Percentiles rank a stretch among this genome's conserved stretches.
phyloP scores from a whole-genome alignment of 2,113 vertebrate genomes.

The Oreotragus oreotragus region DNA sequence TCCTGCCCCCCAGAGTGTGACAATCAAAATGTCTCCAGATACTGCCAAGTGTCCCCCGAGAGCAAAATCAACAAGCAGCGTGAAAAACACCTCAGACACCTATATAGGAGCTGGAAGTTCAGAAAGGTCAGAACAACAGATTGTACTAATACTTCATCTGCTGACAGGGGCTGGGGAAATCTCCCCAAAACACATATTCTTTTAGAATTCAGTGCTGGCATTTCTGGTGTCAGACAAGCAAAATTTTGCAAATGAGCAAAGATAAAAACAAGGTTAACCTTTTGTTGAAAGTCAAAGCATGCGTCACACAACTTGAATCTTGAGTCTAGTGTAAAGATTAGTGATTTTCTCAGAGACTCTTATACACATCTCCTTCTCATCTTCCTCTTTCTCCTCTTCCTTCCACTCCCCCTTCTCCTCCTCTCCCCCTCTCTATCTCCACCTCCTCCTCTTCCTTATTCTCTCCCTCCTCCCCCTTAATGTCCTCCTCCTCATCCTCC shows the following conservation, averaged over 20 bases:
- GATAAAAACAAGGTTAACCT: background rate
- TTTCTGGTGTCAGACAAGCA: background rate
- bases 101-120: background rate
- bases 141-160: background rate
- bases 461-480: background rate
- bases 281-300: background rate
- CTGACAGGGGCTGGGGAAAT: background rate
- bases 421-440: background rate
- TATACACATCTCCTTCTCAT: background rate
- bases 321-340: background rate
- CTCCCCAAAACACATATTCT: background rate
- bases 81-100: background rate
- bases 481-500: background rate
- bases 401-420: background rate
- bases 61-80: background rate
- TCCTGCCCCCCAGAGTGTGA: background rate
- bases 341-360: background rate
- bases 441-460: background rate
- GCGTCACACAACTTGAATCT: background rate
- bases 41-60: background rate
- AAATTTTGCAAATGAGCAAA: background rate
- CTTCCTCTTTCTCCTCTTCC: background rate
- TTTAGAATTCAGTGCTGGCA: background rate
- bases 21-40: background rate
- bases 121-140: background rate